Evolutionary conservation across 2,113 vertebrate genomes (phyloP), one percentile per base, ranked within the genome.

Genomic region (Eira barbara): DNA sequence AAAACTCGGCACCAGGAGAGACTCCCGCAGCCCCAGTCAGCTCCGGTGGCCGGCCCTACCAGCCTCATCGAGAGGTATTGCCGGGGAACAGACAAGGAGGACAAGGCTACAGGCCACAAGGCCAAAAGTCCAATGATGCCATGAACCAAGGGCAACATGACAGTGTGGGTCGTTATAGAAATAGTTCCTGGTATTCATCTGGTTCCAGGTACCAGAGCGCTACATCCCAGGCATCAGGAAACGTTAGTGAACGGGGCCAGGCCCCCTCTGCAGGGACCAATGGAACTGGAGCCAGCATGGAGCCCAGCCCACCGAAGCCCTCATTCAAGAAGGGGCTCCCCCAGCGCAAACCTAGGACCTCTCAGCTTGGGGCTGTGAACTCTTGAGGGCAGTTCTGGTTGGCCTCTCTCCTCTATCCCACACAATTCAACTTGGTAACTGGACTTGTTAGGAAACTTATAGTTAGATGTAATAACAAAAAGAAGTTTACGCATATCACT

Each of bases 291-390:
- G 42, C 89, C 96, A 42, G 89, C 39, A 3, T 89, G 93, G 97
- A 39, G 97, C 97, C 98, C 92, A 96, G 57, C 98, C 98, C 52
- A 23, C 97, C 97, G 97, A 80, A 92, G 96, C 97, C 96, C 27
- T 67, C 98, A 20, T 96, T 96, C 91, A 97, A 45, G 95, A 98
- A 95, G 94, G 99, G 99, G 95, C 99, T 99, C 74, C 99, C 99
- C 13, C 99, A 99, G 93, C 99, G 99, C 97, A 99, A 98, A 97
- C 99, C 99, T 52, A 98, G 99, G 97, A 99, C 98, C 92, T 98
- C 98, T 97, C 98, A 97, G 20, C 91, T 96, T 27, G 98, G 97
- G 90, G 96, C 90, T 47, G 71, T 96, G 15, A 98, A 71, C 74
- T 98, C 98, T 78, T 99, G 98, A 99, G 97, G 57, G 85, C 94